Evolutionary conservation across 1,140 invertebrate species (phyloP).

Genomic region (Aphis gossypii): DNA sequence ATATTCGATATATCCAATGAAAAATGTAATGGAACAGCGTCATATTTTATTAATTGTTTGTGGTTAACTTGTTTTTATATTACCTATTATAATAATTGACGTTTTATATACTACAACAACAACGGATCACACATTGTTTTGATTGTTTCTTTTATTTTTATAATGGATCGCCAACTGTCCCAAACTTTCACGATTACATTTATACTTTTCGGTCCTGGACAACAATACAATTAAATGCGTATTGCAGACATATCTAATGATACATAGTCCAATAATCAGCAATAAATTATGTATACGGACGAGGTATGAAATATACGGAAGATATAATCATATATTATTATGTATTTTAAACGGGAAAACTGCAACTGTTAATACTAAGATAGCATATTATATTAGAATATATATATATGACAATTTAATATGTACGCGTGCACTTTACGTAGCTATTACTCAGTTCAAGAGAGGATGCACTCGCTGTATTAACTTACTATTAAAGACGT

Average conservation of each 20-base stretch:
- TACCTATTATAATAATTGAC: neutral
- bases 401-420: neutral
- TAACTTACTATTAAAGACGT: conserved; percentile 8
- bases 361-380: neutral
- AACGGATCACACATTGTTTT: conserved; percentile 18
- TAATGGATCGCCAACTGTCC: neutral
- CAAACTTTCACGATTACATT: conserved; percentile 29
- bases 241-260: neutral
- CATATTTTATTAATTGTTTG: neutral
- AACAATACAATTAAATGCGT: neutral
- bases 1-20: neutral
- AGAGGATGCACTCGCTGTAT: neutral
- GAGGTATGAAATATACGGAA: neutral
- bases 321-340: neutral
- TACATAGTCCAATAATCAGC: conserved; percentile 25
- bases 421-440: neutral
- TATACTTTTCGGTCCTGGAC: neutral
- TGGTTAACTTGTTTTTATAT: neutral
- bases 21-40: neutral
- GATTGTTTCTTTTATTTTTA: conserved; percentile 21
- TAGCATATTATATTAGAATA: neutral
- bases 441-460: neutral
- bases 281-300: neutral
- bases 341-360: conserved; percentile 4
- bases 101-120: neutral